Conservation (phyloP, 2,888 invertebrate genomes). For the Odontomyia ornata region DNA sequence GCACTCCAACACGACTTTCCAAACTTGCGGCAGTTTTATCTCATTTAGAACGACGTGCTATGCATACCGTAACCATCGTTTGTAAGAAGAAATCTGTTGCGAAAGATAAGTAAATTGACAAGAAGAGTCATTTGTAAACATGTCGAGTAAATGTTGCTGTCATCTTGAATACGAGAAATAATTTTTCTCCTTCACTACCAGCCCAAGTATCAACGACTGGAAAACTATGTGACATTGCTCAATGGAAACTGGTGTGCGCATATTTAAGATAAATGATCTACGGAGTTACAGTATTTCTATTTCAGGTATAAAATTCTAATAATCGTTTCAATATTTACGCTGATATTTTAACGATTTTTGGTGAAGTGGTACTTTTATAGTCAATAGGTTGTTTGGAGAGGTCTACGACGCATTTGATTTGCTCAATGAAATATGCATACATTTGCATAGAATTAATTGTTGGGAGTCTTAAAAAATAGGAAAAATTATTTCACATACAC, state of each 20-base stretch:
- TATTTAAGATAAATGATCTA: slow-evolving; percentile 13
- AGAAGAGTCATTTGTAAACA: slow-evolving; percentile 47
- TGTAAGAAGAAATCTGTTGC: slow-evolving; percentile 15
- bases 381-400: too few species aligned
- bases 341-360: too few species aligned
- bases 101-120: slow-evolving; percentile 46
- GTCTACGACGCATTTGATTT: too few species aligned
- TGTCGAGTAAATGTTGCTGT: slow-evolving; percentile 47
- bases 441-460: too few species aligned
- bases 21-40: background rate
- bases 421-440: too few species aligned
- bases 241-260: slow-evolving; percentile 8
- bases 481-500: too few species aligned
- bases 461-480: too few species aligned
- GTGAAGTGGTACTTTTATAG: too few species aligned
- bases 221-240: slow-evolving; percentile 1
- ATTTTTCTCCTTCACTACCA: slow-evolving; percentile 40
- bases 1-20: too few species aligned
- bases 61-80: slow-evolving; percentile 29
- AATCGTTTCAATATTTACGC: background rate
- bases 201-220: background rate
- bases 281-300: background rate
- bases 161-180: slow-evolving; percentile 44
- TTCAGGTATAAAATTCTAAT: background rate
- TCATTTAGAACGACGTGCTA: slow-evolving; percentile 33